Evolutionary conservation across 2,113 vertebrate species (phyloP), one percentile per base, ranked within the genome.

Genomic region (Corythornis cristatus): DNA sequence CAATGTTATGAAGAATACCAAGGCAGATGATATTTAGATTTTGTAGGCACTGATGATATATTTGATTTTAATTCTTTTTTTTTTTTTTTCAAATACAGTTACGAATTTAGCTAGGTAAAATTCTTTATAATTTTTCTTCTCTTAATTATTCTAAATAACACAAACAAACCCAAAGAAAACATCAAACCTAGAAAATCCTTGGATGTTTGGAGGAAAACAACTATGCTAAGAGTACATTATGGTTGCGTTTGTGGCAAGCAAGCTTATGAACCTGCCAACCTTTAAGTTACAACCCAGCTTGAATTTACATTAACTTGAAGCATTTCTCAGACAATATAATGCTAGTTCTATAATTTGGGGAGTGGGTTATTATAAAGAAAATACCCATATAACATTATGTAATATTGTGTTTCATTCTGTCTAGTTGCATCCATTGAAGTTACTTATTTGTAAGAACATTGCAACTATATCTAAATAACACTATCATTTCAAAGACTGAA

Each of bases 381-480:
- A 68, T 67, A 64, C 6, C 5, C 26, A 54, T 66, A 54, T 58
- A 89, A 25, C 16, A 70, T 71, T 51, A 72, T 85, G 35, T 15
- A 73, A 18, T 66, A 70, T 23, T 90, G 45, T 87, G 62, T 82
- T 94, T 88, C 62, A 60, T 74, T 77, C 37, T 93, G 53, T 81
- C 68, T 73, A 26, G 23, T 25, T 62, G 4, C 4, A 15, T 74
- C 54, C 78, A 70, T 92, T 70, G 84, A 82, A 87, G 17, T 85
- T 58, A 51, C 56, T 82, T 80, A 89, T 95, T 83, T 85, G 67
- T 87, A 79, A 89, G 54, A 92, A 86, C 62, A 70, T 72, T 76
- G 20, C 42, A 87, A 76, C n/a, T 16, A 56, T 70, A 62, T 79
- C 73, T 90, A 94, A 89, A 82, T 50, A 79, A 66, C 4, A 43